phyloP scores from a whole-genome alignment of 2,888 invertebrate genomes.

The Drosophila ezoana region DNA sequence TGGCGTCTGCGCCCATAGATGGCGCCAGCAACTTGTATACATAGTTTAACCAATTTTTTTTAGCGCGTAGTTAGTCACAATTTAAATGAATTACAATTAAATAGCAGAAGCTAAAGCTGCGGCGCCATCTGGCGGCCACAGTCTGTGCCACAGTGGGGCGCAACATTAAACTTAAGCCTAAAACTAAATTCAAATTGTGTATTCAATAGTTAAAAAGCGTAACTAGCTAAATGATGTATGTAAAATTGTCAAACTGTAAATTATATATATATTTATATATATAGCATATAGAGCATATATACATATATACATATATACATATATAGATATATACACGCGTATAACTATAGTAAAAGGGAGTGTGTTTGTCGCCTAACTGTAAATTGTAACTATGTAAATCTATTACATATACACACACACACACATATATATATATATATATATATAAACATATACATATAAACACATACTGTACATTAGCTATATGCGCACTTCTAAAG shows the following conservation, averaged over 20 bases:
- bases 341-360: conserved; percentile 33
- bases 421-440: background rate
- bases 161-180: conserved; percentile 37
- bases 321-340: conserved; percentile 18
- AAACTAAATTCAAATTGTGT: conserved; percentile 61
- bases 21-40: conserved; percentile 42
- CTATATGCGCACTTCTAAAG: conserved; percentile 57
- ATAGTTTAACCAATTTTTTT: conserved; percentile 58
- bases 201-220: conserved; percentile 35
- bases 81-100: conserved; percentile 69
- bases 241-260: conserved; percentile 47
- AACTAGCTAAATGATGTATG: conserved; percentile 49
- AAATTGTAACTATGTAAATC: conserved; percentile 59
- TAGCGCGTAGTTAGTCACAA: conserved; percentile 80
- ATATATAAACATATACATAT: conserved; percentile 7
- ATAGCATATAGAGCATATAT: conserved; percentile 1
- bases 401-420: conserved; percentile 24
- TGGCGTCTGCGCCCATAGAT: conserved; percentile 24
- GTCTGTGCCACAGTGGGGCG: conserved; percentile 13
- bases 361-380: conserved; percentile 61
- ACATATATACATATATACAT: conserved; percentile 18
- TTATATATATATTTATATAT: conserved; percentile 18
- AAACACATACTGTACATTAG: conserved; percentile 58
- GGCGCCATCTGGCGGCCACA: conserved; percentile 47
- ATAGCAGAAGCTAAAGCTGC: conserved; percentile 32